Evolutionary conservation across 2,113 vertebrate genomes (phyloP), one percentile per base, ranked within the genome.

Genomic region (Guaruba guarouba): DNA sequence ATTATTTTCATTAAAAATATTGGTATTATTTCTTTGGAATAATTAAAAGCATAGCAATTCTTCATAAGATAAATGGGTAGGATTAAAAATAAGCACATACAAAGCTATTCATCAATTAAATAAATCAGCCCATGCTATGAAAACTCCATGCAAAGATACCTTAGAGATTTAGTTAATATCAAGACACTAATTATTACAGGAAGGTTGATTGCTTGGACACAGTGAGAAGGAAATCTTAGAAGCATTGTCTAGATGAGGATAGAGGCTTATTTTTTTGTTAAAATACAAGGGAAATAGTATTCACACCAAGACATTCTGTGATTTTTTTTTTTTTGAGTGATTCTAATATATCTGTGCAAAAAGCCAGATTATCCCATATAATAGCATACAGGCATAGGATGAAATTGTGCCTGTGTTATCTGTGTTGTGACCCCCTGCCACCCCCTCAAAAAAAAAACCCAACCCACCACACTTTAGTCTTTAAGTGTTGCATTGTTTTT

Each of bases 61-160:
- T 91, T 96, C 86, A 33, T 92, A 91, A 86, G 74, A 91, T 96
- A 95, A 97, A 95, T 93, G 86, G 29, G 28, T 85, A 84, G 92
- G 95, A 96, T 96, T 96, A 96, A 96, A 95, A 95, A 95, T 94
- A 95, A 96, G 91, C 81, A 89, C 81, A 82, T 85, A 92, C 93
- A 92, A 93, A 95, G 83, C 95, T 92, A 91, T 95, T 94, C 70
- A 82, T 94, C 88, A 94, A 94, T 96, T 96, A 96, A 82, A 93
- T 85, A 93, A 95, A 96, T 91, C 95, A 89, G 25, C 27, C 67
- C 27, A 33, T 89, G 74, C 41, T 93, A 94, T 82, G 83, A 94
- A 94, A 96, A 76, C 49, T 89, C 81, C 70, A 48, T 54, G 62
- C 62, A 92, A 89, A 86, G 41, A 74, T 80, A 91, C 91, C 95